A percentile compares a stretch with the other conserved stretches of the same genome.
Conservation (phyloP, 2,888 invertebrate species). For the Drosophila borborema region DNA sequence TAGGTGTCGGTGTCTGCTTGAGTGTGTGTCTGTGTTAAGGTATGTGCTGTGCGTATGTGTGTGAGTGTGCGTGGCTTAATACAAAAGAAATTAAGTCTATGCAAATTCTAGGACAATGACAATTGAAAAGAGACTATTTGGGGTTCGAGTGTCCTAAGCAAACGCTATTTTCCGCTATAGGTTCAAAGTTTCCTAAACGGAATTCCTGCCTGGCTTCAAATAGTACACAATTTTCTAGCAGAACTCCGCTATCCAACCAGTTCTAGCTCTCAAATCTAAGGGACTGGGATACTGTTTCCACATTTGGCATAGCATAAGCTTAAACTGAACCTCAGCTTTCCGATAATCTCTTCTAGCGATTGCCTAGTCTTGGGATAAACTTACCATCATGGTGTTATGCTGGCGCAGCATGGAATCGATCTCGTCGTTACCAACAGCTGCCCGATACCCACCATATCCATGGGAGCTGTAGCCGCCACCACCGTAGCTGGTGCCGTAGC, state of each 20-base stretch:
- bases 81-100: background rate
- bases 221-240: no score
- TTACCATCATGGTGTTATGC: constrained; percentile 72
- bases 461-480: constrained; percentile 49
- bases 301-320: no score
- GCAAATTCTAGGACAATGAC: background rate
- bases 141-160: background rate
- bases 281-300: no score
- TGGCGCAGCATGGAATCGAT: constrained; percentile 76
- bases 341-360: background rate
- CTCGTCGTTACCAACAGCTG: constrained; percentile 73
- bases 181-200: background rate
- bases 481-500: constrained; percentile 37
- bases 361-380: constrained; percentile 31
- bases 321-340: background rate
- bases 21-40: constrained; percentile 5
- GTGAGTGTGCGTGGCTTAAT: constrained; percentile 22
- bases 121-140: background rate
- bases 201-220: background rate
- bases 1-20: constrained; percentile 3
- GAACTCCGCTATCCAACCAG: no score
- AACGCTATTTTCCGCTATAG: no score
- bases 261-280: no score
- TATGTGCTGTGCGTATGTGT: background rate
- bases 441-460: constrained; percentile 72